Conservation (phyloP, 2,888 invertebrate species). For the Tetramorium bicarinatum region DNA sequence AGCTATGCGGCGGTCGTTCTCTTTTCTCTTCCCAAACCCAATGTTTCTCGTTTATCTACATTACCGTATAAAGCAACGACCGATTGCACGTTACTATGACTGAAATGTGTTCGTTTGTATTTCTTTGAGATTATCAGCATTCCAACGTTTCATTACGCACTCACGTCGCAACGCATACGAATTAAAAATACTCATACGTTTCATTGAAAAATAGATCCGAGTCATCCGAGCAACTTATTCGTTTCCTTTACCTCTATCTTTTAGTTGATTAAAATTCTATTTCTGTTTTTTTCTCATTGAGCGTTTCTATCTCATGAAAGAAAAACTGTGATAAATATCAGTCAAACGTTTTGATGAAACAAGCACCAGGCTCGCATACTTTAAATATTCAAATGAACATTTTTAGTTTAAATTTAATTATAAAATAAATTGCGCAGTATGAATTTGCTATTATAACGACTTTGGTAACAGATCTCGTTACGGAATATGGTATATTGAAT, state of each 20-base stretch:
- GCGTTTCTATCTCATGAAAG: background rate
- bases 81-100: slow-evolving; percentile 6
- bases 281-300: background rate
- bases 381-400: slow-evolving; percentile 15
- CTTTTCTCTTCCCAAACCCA: slow-evolving; percentile 10
- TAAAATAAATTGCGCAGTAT: slow-evolving; percentile 24
- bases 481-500: slow-evolving; percentile 8
- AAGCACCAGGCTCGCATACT: background rate
- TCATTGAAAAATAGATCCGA: background rate
- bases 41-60: slow-evolving; percentile 43
- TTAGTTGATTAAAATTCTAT: background rate
- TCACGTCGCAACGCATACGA: background rate
- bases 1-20: background rate
- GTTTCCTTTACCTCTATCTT: background rate
- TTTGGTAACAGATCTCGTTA: slow-evolving; percentile 14
- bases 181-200: background rate
- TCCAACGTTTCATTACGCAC: background rate
- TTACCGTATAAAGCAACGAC: slow-evolving; percentile 34
- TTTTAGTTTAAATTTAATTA: background rate
- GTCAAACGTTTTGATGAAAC: background rate
- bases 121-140: slow-evolving; percentile 11
- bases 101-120: slow-evolving; percentile 32
- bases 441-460: slow-evolving; percentile 20
- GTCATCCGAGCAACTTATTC: background rate
- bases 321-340: slow-evolving; percentile 1